Evolutionary conservation across 2,888 invertebrate genomes (phyloP), one percentile per base, ranked within the genome.

Genomic region (Metacarcinus magister): DNA sequence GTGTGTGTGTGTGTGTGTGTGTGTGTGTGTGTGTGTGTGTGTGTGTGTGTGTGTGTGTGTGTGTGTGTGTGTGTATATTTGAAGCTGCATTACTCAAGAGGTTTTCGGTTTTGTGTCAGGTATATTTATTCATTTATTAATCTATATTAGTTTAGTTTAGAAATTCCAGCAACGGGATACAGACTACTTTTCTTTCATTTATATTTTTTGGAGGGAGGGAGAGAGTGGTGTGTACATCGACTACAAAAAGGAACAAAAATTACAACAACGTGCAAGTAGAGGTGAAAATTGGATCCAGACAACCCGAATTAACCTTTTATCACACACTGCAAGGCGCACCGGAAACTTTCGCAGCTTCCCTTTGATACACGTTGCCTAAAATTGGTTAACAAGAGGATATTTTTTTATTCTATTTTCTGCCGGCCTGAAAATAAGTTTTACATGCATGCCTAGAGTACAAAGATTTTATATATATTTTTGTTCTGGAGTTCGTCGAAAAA

Each of bases 1-100:
- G 54, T 93, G 1, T 60, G 54, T 60, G 10, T 67, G 32, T 94
- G 75, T 94, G 39, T 94, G 75, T 94, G 75, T 94, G 43, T 94
- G 82, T 94, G 46, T 94, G 87, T 94, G 87, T 94, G 87, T 94
- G 87, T 94, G 46, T 82, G 46, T 94, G 28, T 94, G 87, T 94
- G 46, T 94, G 46, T 94, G 46, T 94, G 46, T 94, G 46, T 94
- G 46, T 94, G 46, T 94, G 46, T 94, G 46, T 94, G 46, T 94
- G 46, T 94, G 46, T 94, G n/a, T 94, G 23, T 94, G 87, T 94
- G 82, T 94, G 82, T 75, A 44, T 75, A 44, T 46, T 16, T 43
- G 87, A 44, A 16, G 13, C 2, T 43, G 4, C 16, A 32, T n/a
- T 46, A 28, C 48, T 46, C 19, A 19, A 92, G 28, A n/a, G 16